phyloP scores from a whole-genome alignment of 2,113 vertebrate species.

The Lycaon pictus region DNA sequence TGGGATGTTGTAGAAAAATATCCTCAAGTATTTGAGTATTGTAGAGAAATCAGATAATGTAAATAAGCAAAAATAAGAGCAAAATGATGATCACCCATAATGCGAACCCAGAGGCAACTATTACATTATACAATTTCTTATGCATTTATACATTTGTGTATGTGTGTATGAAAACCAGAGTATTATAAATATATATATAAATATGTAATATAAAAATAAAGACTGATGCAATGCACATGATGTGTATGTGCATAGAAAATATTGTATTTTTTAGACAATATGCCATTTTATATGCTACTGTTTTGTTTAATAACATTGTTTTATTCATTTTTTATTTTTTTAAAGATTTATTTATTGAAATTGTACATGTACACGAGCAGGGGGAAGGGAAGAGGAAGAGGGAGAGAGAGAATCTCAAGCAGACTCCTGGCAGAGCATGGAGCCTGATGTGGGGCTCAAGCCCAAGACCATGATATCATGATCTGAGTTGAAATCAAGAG shows the following conservation, averaged over 20 bases:
- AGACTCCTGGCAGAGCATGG: not conserved
- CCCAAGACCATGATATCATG: not conserved
- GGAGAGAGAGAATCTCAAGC: not conserved
- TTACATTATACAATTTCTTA: not conserved
- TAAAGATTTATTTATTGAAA: not conserved
- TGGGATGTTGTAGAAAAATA: not conserved
- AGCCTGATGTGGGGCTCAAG: not conserved
- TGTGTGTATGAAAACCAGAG: not conserved
- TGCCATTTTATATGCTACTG: not conserved
- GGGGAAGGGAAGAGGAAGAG: not conserved
- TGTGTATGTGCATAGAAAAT: not conserved
- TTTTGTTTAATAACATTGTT: not conserved
- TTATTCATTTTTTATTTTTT: not conserved
- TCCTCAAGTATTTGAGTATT: not conserved
- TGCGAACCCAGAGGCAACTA: not conserved
- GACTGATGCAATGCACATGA: not conserved
- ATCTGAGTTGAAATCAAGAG: not conserved
- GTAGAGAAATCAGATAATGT: slow-evolving; percentile 26
- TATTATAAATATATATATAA: not conserved
- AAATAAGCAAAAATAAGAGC: slow-evolving; percentile 28
- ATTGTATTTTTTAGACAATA: not conserved
- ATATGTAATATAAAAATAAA: not conserved
- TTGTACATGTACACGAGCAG: rapidly evolving
- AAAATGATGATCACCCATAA: slow-evolving; percentile 43
- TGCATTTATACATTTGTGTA: not conserved